Evolutionary conservation across 2,888 invertebrate species (phyloP).

Genomic region (Orthonevra nobilis): DNA sequence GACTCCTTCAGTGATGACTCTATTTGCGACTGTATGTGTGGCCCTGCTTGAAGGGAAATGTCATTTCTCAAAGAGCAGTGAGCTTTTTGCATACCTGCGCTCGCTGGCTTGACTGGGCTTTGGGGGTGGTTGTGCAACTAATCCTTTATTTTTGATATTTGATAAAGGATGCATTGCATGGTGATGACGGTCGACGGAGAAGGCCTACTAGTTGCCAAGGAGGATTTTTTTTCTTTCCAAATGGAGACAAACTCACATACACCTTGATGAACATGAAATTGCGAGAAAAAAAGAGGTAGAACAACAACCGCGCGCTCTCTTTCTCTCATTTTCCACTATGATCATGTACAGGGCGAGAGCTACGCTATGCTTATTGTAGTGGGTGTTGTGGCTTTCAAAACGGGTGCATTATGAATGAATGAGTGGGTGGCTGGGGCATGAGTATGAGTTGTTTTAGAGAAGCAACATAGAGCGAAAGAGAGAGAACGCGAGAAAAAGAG

Average conservation of each 20-base stretch:
- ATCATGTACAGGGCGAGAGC: slow-evolving; percentile 37
- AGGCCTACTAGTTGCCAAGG: slow-evolving; percentile 67
- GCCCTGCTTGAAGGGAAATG: slow-evolving; percentile 43
- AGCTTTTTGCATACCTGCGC: slow-evolving; percentile 61
- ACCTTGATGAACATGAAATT: background rate
- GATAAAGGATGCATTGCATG: slow-evolving; percentile 62
- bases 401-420: slow-evolving; percentile 51
- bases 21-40: slow-evolving; percentile 32
- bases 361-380: slow-evolving; percentile 43
- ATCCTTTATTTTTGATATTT: slow-evolving; percentile 65
- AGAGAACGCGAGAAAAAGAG: slow-evolving; percentile 7
- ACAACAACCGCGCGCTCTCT: slow-evolving; percentile 40
- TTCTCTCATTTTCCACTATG: slow-evolving; percentile 59
- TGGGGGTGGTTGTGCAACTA: slow-evolving; percentile 56
- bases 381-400: slow-evolving; percentile 55
- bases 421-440: slow-evolving; percentile 46
- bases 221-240: slow-evolving; percentile 58
- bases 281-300: slow-evolving; percentile 4
- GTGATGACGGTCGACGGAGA: slow-evolving; percentile 41
- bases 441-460: slow-evolving; percentile 9
- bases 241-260: slow-evolving; percentile 56
- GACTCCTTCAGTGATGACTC: slow-evolving; percentile 17
- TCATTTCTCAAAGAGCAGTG: slow-evolving; percentile 64
- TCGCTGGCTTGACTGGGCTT: slow-evolving; percentile 9
- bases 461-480: background rate